Evolutionary conservation across 2,113 vertebrate genomes (phyloP).

Genomic region (Elephas maximus): DNA sequence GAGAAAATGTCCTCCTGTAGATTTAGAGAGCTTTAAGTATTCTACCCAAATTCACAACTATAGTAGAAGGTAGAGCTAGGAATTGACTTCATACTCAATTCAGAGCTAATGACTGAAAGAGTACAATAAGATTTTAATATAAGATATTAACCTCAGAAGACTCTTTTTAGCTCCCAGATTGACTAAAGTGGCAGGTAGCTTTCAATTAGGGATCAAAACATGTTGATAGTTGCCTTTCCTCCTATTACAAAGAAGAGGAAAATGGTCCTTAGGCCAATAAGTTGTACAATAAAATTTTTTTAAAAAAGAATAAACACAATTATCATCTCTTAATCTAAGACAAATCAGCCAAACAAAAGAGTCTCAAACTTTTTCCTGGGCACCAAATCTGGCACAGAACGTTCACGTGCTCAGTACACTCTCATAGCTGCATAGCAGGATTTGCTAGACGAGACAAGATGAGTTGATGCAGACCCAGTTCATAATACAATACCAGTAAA

Average conservation of each 20-base stretch:
- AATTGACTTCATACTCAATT: too few relatives aligned
- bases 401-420: accelerated
- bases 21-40: not conserved
- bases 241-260: not conserved
- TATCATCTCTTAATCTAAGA: not conserved
- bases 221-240: not conserved
- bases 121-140: too few relatives aligned
- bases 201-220: too few relatives aligned
- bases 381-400: not conserved
- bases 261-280: not conserved
- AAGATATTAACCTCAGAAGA: too few relatives aligned
- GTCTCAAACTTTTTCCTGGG: not conserved
- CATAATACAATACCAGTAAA: not conserved
- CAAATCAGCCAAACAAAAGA: not conserved
- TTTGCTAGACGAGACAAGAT: not conserved
- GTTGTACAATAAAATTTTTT: too few relatives aligned
- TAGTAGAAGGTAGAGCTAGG: too few relatives aligned
- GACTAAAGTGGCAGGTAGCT: too few relatives aligned
- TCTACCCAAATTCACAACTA: too few relatives aligned
- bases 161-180: too few relatives aligned
- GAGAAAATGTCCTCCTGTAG: not conserved
- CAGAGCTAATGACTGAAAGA: too few relatives aligned
- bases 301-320: not conserved
- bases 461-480: not conserved
- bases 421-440: too few relatives aligned